phyloP scores from a whole-genome alignment of 1,140 invertebrate genomes.

The Euschistus heros region DNA sequence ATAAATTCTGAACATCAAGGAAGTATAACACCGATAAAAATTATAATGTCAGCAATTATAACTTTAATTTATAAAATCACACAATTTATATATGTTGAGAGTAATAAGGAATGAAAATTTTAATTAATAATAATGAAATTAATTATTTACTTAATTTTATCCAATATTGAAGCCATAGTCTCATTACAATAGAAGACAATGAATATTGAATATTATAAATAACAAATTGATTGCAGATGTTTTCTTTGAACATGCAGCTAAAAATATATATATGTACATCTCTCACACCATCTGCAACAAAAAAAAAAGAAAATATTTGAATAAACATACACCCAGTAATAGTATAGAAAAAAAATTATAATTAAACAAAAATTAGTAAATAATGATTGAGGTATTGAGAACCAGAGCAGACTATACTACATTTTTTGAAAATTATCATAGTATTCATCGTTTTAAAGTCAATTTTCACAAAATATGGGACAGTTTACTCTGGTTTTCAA shows the following conservation, averaged over 20 bases:
- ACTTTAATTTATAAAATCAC: too few relatives aligned
- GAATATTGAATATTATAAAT: not conserved
- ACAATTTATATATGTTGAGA: too few relatives aligned
- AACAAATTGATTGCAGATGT: not conserved
- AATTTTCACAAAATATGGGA: too few relatives aligned
- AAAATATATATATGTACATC: conserved; percentile 8
- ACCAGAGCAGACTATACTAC: too few relatives aligned
- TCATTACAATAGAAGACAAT: conserved; percentile 2
- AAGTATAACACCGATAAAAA: conserved; percentile 12
- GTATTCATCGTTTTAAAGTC: too few relatives aligned
- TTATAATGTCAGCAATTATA: conserved; percentile 5
- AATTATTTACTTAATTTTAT: not conserved
- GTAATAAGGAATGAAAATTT: conserved; percentile 4
- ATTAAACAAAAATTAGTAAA: too few relatives aligned
- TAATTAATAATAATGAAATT: not conserved
- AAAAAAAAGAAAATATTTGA: not conserved
- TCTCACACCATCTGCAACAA: conserved; percentile 2
- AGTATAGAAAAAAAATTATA: too few relatives aligned
- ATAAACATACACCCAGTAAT: too few relatives aligned
- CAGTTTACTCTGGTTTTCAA: too few relatives aligned
- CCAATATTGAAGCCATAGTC: not conserved
- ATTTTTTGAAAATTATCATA: too few relatives aligned
- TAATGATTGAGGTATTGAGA: too few relatives aligned
- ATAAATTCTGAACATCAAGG: conserved; percentile 13
- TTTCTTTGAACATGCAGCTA: conserved; percentile 12